Evolutionary conservation across 1,140 invertebrate genomes (phyloP), one percentile per base, ranked within the genome.

Genomic region (Drosophila persimilis): DNA sequence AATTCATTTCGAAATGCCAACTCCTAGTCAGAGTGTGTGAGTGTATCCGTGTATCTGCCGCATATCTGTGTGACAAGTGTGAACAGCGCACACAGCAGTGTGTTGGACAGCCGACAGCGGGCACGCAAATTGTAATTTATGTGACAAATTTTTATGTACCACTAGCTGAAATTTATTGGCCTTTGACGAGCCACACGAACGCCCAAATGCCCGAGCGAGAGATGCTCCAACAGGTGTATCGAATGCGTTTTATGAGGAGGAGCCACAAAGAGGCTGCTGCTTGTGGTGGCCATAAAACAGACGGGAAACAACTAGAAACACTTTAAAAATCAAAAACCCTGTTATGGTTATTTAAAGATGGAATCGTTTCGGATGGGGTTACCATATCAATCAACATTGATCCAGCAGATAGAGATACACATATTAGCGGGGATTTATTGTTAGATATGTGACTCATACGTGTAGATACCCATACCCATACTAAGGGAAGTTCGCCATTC

Each of bases 61-160:
- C 46, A 22, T 26, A 45, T 70, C 39, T 55, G 45, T 64, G 63
- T 67, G 59, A 80, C 77, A 76, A 73, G 78, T 78, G 61, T 60
- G 79, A 61, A 50, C 48, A 41, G 50, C 39, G 29, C n/a, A 39
- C 20, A 20, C 20, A 20, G 20, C 24, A 5, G 60, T 53, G 56
- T 62, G 73, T 60, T 72, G 77, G 80, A 76, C 80, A 80, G 57
- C 8, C 80, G 69, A 77, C 80, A 77, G 74, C 7, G 52, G 54
- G 69, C 56, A 77, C 80, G 78, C 81, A 86, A 86, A 86, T 86
- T 86, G 83, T 88, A 88, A 86, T 86, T 86, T 86, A 86, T 88
- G 81, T 81, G 81, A 88, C 81, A 86, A 86, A 86, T 86, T 86
- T 88, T 81, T 78, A 86, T 86, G 81, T 76, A 78, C 74, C 78